Evolutionary conservation across 2,888 invertebrate species (phyloP), one percentile per base, ranked within the genome.

Genomic region (Exephanes ischioxanthus): DNA sequence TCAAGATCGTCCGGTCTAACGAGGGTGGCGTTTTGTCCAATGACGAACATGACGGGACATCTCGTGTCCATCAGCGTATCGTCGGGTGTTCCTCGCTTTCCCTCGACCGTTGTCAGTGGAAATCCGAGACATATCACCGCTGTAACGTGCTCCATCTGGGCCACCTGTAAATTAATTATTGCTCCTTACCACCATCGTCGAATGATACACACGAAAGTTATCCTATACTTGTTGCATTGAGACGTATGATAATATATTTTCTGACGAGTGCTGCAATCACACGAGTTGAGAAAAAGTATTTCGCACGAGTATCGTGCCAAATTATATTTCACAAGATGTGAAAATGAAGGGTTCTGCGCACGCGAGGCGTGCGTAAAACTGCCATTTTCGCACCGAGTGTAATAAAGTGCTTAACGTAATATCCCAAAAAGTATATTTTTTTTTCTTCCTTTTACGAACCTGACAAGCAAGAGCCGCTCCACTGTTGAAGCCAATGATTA

Each of bases 121-220:
- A 98, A 97, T 0, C 97, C 97, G 86, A 98, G 94, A 91, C 97
- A 97, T 26, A 98, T 95, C 2, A 97, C 96, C 72, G 97, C 97
- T 30, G 96, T 95, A 9, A 97, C 96, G 71, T 95, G 95, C 91
- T 97, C 97, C 77, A 96, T 95, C 91, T 97, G 95, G 0, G 97
- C 96, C 3, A 97, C 96, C 95, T 96, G 90, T 3, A 90, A 48
- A 11, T 53, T 22, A 26, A 58, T 58, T 26, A 4, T 26, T 1
- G 1, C 22, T 58, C 22, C 14, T 58, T 14, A 48, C 2, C 14
- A 48, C 4, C 14, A 3, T 48, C 45, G 45, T 48, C 16, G 45
- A 48, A 48, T 16, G 45, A 16, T 16, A 48, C 45, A 16, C 45
- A 16, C 45, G 16, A 48, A 14, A 48, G 16, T 48, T 14, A 16